Percentiles rank a stretch among this genome's conserved stretches.
Conservation (phyloP, 2,888 invertebrate species). For the Harpalus rubripes region DNA sequence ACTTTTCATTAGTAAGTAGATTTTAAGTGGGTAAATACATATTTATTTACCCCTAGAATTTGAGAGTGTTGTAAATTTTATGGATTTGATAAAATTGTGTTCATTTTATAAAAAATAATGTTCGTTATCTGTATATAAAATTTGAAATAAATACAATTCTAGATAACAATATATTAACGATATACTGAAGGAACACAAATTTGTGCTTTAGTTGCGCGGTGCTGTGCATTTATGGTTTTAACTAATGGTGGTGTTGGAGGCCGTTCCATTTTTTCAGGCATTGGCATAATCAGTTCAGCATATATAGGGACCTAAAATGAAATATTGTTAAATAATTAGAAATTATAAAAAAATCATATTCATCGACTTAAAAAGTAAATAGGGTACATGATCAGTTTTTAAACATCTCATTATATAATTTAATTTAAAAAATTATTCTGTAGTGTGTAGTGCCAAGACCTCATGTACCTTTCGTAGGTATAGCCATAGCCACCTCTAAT, state of each 20-base stretch:
- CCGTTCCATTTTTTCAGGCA: conserved; percentile 80
- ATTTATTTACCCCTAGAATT: not conserved
- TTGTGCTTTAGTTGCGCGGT: conserved; percentile 73
- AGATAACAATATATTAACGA: conserved; percentile 8
- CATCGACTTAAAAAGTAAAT: too few relatives aligned
- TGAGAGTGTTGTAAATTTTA: not conserved
- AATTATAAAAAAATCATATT: too few relatives aligned
- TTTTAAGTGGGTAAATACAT: conserved; percentile 4
- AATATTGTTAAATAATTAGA: too few relatives aligned
- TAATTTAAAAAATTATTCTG: too few relatives aligned
- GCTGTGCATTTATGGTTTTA: conserved; percentile 72
- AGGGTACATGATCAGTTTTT: too few relatives aligned
- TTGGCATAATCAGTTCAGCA: conserved; percentile 83
- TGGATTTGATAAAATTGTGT: conserved; percentile 56
- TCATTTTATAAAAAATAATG: conserved; percentile 46
- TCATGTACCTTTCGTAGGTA: too few relatives aligned
- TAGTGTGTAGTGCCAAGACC: too few relatives aligned
- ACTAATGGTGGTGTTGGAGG: conserved; percentile 79
- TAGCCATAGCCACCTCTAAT: too few relatives aligned
- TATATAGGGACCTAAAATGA: conserved; percentile 83
- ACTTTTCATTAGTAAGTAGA: not conserved
- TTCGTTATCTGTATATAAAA: conserved; percentile 28
- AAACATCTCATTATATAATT: too few relatives aligned
- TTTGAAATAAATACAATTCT: conserved; percentile 16
- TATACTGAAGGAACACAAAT: not conserved